Evolutionary conservation across 2,888 invertebrate species (phyloP), one percentile per base, ranked within the genome.

Genomic region (Elgonia sp.): DNA sequence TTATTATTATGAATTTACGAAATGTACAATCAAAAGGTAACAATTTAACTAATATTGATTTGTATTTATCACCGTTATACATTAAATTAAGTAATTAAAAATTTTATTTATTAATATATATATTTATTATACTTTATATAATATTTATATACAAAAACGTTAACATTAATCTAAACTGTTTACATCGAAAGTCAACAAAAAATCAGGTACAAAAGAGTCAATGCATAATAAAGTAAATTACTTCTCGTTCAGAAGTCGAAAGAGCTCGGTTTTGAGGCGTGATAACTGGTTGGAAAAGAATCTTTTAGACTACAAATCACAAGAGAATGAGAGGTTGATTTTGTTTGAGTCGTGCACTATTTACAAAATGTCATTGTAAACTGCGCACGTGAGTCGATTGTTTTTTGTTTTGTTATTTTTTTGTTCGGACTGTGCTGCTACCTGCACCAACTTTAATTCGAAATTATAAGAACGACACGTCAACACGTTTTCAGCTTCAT

Each of bases 161-260:
- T 65, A 67, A 57, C 55, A 67, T 79, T 29, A 55, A 53, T 77
- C 53, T 40, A 63, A 39, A 53, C 42, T 42, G 46, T 72, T 10
- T 60, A 46, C 18, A 60, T 42, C 42, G 9, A 60, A 42, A 60
- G 14, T 53, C 10, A 37, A 16, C 37, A 62, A 83, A 76, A 67
- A 67, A 65, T 81, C 86, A 79, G 84, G 87, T 87, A 87, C 80
- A 87, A 87, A 87, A 87, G 87, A 75, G 84, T 84, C 80, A 83
- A 80, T 79, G 75, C 77, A 62, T 73, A 83, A 82, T 72, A 77
- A 77, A 50, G 29, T 80, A 67, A 73, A 69, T 81, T 85, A 75
- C 75, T 72, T 86, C 53, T 81, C 81, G 65, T 65, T 70, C 60
- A 82, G 63, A 86, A 73, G 87, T 83, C 83, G 79, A 83, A 50